Conservation (phyloP, 2,113 vertebrate genomes). For the Oenanthe melanoleuca region DNA sequence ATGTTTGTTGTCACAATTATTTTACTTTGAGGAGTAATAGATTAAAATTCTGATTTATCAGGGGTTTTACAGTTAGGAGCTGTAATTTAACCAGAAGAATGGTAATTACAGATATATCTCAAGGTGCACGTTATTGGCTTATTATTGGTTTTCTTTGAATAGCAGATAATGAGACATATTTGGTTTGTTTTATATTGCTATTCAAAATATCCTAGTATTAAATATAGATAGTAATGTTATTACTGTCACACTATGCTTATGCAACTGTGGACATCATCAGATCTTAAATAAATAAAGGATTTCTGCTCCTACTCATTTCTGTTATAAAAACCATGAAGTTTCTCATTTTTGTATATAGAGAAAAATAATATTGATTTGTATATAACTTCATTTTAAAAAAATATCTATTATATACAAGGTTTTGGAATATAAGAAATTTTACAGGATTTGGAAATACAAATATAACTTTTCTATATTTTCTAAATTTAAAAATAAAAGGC, state of each 20-base stretch:
- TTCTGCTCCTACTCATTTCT: not conserved
- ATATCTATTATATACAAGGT: not conserved
- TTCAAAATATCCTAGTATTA: not conserved
- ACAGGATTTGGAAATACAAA: not conserved
- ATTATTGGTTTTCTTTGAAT: too few relatives aligned
- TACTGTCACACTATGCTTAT: not conserved
- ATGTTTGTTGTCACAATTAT: not conserved
- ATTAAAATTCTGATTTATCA: not conserved
- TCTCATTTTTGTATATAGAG: not conserved
- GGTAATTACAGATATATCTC: not conserved
- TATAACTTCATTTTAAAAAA: not conserved
- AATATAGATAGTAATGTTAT: not conserved
- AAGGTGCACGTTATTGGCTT: not conserved
- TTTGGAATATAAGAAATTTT: not conserved
- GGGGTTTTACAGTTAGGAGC: not conserved
- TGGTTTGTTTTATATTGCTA: not conserved
- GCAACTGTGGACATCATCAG: not conserved
- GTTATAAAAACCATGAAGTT: not conserved
- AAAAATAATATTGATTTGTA: not conserved
- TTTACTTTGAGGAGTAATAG: not conserved
- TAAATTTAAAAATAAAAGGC: not conserved
- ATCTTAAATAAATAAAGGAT: not conserved
- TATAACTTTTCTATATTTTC: not conserved
- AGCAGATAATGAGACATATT: too few relatives aligned
- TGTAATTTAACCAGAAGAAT: not conserved